Base-by-base conservation (phyloP, 1,140 invertebrate genomes). In the Panagrolaimus sp. region DNA sequence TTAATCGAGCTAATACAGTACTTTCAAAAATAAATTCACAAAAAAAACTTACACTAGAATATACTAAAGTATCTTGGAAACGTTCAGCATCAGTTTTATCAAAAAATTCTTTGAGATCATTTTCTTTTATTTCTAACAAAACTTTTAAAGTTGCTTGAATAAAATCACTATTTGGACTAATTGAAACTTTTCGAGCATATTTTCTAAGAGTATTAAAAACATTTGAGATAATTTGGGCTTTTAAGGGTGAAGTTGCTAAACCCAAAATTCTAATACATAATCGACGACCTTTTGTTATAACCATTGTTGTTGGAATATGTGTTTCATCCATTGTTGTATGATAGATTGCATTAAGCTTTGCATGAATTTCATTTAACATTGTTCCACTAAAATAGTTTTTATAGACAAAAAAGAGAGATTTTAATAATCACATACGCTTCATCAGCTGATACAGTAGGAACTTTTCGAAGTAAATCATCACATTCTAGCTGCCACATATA, bases 401-500 rank as follows among this genome's bases (percentile, higher is more conserved):
- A 38, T 38, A 4, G 31, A 7, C 2, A 38, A 4, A 38, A 38
- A 1, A 5, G 44, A 65, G 13, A 63, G 3, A 46, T 1, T 25
- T 45, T 63, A n/a, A n/a, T n/a, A n/a, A n/a, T 69, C 7, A 14
- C 69, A 16, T n/a, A 43, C 44, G 16, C 53, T 42, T 71, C 69
- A 20, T 23, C 7, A n/a, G 63, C 53, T 20, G n/a, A 9, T 64
- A 38, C 46, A 43, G 46, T 47, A 27, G 63, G 45, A 31, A 72
- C 63, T 23, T 80, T 75, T 47, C 70, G 68, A 25, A 53, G 66
- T 9, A 75, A 46, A 38, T 75, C 79, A 20, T 70, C 43, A 48
- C 78, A 80, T 53, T 77, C 76, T 9, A 77, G 16, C 1, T 78
- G 53, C 42, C 43, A 31, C 74, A 78, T 48, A 27, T 68, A 74